phyloP scores from a whole-genome alignment of 2,888 invertebrate genomes.

The Beris chalybata region DNA sequence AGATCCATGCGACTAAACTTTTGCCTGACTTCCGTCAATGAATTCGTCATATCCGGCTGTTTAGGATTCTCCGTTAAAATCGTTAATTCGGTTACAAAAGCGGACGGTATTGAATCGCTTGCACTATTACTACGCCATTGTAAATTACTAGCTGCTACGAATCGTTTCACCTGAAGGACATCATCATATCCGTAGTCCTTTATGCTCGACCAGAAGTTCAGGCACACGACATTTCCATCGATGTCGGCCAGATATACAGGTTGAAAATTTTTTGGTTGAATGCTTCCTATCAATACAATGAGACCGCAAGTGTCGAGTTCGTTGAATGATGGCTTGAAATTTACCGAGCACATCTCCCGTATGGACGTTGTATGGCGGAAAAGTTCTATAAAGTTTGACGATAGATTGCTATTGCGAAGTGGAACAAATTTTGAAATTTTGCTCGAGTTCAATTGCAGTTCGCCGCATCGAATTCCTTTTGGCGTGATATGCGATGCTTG shows the following conservation, averaged over 20 bases:
- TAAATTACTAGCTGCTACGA: conserved; percentile 66
- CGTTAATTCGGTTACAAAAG: conserved; percentile 65
- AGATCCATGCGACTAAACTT: conserved; percentile 45
- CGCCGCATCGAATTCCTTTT: conserved; percentile 54
- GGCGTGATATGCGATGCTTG: conserved; percentile 63
- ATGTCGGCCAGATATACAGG: conserved; percentile 64
- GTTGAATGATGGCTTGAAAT: conserved; percentile 59
- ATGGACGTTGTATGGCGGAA: conserved; percentile 58
- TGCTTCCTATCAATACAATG: conserved; percentile 58
- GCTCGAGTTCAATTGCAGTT: conserved; percentile 62
- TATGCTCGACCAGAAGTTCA: conserved; percentile 62
- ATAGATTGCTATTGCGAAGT: background rate
- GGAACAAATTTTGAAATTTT: conserved; percentile 58
- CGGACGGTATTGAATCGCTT: conserved; percentile 60
- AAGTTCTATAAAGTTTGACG: conserved; percentile 42
- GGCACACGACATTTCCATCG: conserved; percentile 59
- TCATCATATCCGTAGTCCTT: conserved; percentile 60
- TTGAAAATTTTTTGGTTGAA: conserved; percentile 52
- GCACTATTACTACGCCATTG: conserved; percentile 61
- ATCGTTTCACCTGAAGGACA: conserved; percentile 61
- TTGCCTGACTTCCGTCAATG: conserved; percentile 56
- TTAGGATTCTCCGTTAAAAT: conserved; percentile 66
- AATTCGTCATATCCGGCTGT: conserved; percentile 57
- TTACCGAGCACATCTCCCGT: conserved; percentile 52
- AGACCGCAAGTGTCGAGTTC: conserved; percentile 77